Evolutionary conservation across 1,140 invertebrate species (phyloP).

Genomic region (Dendroctonus valens): DNA sequence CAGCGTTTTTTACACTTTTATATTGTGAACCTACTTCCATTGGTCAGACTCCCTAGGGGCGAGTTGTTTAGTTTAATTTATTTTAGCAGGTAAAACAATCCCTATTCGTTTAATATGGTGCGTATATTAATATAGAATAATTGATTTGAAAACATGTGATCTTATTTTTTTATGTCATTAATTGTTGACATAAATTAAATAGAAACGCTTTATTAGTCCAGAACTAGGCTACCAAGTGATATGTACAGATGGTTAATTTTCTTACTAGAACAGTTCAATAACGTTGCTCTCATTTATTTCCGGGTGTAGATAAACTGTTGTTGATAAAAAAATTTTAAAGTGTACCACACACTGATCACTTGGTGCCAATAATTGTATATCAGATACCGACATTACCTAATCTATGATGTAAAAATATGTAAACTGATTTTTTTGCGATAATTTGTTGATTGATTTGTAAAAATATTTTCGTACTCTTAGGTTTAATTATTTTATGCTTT

Average conservation of each 20-base stretch:
- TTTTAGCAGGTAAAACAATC: conserved; percentile 12
- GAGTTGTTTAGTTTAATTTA: conserved; percentile 21
- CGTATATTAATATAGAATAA: conserved; percentile 16
- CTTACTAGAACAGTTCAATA: no score
- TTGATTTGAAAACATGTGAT: conserved; percentile 11
- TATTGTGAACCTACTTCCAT: not conserved
- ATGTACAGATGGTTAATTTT: not conserved
- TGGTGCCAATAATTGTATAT: no score
- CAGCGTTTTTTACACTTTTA: not conserved
- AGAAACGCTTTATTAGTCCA: not conserved
- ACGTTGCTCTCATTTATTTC: no score
- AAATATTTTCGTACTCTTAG: no score
- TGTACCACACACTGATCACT: no score
- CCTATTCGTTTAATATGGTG: conserved; percentile 16
- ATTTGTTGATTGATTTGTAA: no score
- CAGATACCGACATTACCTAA: no score
- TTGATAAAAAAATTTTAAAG: no score
- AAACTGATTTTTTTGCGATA: no score
- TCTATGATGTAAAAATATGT: no score
- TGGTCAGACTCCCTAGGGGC: not conserved
- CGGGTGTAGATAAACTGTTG: no score
- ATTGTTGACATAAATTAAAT: conserved; percentile 26
- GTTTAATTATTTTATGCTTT: no score
- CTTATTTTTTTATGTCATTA: conserved; percentile 26
- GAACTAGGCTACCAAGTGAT: not conserved